Evolutionary conservation across 2,888 invertebrate species (phyloP).

Genomic region (Macrosiphum euphorbiae): DNA sequence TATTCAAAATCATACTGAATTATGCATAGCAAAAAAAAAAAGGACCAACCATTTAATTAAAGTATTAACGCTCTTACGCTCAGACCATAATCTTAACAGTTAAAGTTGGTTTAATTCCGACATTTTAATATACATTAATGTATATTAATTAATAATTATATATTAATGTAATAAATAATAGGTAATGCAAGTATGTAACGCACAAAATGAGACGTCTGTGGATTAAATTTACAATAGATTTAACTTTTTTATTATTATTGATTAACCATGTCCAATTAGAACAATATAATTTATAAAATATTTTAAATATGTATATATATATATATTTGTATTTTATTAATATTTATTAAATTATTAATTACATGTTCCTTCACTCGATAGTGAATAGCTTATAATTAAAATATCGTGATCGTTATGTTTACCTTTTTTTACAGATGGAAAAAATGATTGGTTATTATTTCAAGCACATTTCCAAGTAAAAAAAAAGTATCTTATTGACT

Average conservation of each 20-base stretch:
- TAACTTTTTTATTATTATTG: not conserved
- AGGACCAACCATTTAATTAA: not conserved
- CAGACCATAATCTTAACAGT: not conserved
- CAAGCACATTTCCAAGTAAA: conserved; percentile 7
- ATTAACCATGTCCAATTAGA: not conserved
- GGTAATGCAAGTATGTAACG: not conserved
- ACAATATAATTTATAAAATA: not conserved
- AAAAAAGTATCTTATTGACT: conserved; percentile 9
- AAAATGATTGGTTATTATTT: conserved; percentile 40
- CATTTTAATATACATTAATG: not conserved
- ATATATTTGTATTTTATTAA: not conserved
- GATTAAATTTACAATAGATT: not conserved
- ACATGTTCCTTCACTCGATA: not conserved
- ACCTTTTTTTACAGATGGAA: not conserved
- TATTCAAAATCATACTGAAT: not conserved
- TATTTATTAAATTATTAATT: not conserved
- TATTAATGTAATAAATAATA: not conserved
- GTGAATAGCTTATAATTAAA: not conserved
- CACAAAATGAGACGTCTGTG: not conserved
- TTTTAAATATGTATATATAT: too few species aligned
- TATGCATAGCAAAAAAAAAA: not conserved
- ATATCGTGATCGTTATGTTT: conserved; percentile 21
- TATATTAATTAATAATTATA: not conserved
- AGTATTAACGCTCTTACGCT: not conserved
- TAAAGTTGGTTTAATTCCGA: not conserved